Percentiles rank a stretch among this genome's conserved stretches.
phyloP scores from a whole-genome alignment of 2,113 vertebrate genomes.

The Chrysemys picta region DNA sequence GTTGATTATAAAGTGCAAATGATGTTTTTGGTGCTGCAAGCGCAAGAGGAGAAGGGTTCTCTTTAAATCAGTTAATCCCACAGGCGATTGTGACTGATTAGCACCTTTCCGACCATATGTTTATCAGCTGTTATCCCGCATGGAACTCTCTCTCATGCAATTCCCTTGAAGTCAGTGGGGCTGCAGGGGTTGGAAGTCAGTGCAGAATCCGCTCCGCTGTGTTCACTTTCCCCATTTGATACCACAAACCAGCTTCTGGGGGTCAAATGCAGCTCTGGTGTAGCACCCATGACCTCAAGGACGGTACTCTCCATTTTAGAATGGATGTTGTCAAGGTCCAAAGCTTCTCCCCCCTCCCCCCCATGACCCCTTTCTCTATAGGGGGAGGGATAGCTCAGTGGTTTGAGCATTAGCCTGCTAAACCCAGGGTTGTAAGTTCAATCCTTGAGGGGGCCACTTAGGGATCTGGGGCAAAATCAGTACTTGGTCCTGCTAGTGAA shows the following conservation, averaged over 20 bases:
- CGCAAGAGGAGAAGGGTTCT: constrained; percentile 3
- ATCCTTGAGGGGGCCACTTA: too few relatives aligned
- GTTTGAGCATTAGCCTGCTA: too few relatives aligned
- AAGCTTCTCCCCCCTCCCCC: background rate
- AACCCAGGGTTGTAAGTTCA: too few relatives aligned
- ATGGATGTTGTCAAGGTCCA: constrained; percentile 18
- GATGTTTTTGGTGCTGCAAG: background rate
- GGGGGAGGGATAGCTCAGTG: too few relatives aligned
- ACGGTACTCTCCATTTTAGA: background rate
- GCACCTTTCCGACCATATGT: background rate
- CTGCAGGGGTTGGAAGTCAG: background rate
- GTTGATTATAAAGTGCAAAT: background rate
- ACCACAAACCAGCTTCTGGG: background rate
- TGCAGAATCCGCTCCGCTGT: background rate
- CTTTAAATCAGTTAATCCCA: background rate
- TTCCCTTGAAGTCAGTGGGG: background rate
- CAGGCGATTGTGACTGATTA: background rate
- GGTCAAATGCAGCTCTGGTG: background rate
- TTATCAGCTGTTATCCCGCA: background rate
- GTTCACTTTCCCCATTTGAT: background rate
- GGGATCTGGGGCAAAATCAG: too few relatives aligned
- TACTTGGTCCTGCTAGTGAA: too few relatives aligned
- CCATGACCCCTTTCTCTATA: background rate
- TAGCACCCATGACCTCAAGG: background rate
- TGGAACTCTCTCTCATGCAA: background rate